Conservation (phyloP, 2,888 invertebrate species). For the Melangyna quadrimaculata region DNA sequence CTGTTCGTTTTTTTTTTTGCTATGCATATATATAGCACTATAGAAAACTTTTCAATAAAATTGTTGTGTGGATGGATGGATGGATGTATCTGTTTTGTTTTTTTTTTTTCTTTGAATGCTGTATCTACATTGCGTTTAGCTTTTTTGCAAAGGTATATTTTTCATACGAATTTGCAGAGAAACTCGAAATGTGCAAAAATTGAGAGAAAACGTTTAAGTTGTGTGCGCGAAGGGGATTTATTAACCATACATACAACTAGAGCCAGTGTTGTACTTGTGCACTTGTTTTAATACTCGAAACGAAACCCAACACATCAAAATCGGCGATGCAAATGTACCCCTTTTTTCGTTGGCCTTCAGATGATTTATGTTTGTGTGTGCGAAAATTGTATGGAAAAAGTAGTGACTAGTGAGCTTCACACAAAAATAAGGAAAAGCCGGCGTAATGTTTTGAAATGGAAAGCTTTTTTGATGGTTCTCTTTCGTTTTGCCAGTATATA, state of each 20-base stretch:
- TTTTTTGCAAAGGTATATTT: slow-evolving; percentile 23
- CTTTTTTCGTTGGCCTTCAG: slow-evolving; percentile 1
- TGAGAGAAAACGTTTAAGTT: slow-evolving; percentile 14
- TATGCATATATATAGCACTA: slow-evolving; percentile 32
- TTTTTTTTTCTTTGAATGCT: slow-evolving; percentile 19
- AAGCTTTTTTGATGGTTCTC: slow-evolving; percentile 11
- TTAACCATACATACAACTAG: background rate
- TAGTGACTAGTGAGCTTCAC: slow-evolving; percentile 45
- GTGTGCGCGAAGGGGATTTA: slow-evolving; percentile 5
- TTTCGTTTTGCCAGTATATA: background rate
- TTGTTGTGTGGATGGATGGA: slow-evolving; percentile 57
- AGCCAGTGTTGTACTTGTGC: too few species aligned
- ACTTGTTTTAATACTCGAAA: background rate
- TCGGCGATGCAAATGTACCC: slow-evolving; percentile 29
- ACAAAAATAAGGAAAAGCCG: slow-evolving; percentile 38
- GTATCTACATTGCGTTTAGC: slow-evolving; percentile 16
- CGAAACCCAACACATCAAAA: slow-evolving; percentile 1
- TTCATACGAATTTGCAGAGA: slow-evolving; percentile 40
- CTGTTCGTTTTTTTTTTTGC: slow-evolving; percentile 40
- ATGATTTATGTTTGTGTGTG: background rate
- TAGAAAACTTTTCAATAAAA: slow-evolving; percentile 50
- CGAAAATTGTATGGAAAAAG: slow-evolving; percentile 10
- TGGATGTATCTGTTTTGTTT: slow-evolving; percentile 28
- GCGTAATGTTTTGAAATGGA: slow-evolving; percentile 19
- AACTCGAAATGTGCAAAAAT: slow-evolving; percentile 42